Conservation (phyloP, 2,113 vertebrate species). For the Syngnathus scovelli region DNA sequence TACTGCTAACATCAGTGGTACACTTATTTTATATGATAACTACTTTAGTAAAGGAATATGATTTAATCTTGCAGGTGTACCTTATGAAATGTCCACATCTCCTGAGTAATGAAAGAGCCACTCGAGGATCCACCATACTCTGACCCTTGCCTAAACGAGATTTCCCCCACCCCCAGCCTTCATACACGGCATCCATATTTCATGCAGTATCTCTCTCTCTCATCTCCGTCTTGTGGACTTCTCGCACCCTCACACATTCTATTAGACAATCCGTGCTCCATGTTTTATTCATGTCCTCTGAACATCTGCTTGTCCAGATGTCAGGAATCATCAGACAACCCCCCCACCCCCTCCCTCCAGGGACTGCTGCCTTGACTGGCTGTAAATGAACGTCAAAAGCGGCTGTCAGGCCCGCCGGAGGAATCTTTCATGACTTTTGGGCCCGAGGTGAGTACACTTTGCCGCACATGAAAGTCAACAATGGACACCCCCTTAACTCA, state of each 20-base stretch:
- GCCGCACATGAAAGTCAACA: conserved; percentile 29
- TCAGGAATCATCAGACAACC: conserved; percentile 59
- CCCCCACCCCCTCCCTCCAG: no score
- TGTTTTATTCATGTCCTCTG: conserved; percentile 72
- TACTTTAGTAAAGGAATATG: not conserved
- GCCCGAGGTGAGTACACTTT: conserved; percentile 32
- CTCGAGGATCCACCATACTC: conserved; percentile 21
- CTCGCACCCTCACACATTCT: not conserved
- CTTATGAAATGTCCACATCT: not conserved
- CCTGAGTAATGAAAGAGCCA: not conserved
- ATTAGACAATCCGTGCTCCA: conserved; percentile 56
- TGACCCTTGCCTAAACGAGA: conserved; percentile 19
- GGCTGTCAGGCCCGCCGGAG: conserved; percentile 52
- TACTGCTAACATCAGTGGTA: no score
- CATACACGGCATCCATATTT: conserved; percentile 62
- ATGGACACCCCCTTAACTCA: conserved; percentile 6
- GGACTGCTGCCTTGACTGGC: conserved; percentile 49
- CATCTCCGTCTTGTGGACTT: not conserved
- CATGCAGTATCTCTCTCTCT: conserved; percentile 45
- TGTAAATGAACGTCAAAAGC: conserved; percentile 62
- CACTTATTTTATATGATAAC: no score
- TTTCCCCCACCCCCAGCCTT: conserved; percentile 47
- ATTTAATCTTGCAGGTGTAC: not conserved
- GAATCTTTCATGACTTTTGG: conserved; percentile 31
- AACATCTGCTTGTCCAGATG: conserved; percentile 63